Evolutionary conservation across 2,888 invertebrate species (phyloP).

Genomic region (Thera obeliscata): DNA sequence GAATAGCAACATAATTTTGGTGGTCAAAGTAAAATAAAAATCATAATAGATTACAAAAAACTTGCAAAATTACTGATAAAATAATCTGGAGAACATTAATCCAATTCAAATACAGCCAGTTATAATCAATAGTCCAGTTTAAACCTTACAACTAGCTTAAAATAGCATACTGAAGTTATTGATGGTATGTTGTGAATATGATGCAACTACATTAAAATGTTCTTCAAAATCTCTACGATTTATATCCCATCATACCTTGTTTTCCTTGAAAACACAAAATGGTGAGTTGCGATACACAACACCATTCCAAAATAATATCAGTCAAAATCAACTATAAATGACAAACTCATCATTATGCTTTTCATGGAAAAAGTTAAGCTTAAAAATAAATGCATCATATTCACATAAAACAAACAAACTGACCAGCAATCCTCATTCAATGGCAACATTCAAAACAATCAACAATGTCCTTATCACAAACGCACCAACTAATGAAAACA

Average conservation of each 20-base stretch:
- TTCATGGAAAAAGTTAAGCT: conserved; percentile 17
- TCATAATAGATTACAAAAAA: conserved; percentile 1
- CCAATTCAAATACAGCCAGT: conserved; percentile 16
- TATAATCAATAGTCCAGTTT: conserved; percentile 50
- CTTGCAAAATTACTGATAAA: background rate
- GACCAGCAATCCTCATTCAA: conserved; percentile 51
- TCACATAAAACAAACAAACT: conserved; percentile 45
- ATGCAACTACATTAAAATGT: conserved; percentile 45
- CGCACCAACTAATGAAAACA: conserved; percentile 43
- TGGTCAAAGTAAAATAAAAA: conserved; percentile 5
- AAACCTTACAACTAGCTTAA: conserved; percentile 58
- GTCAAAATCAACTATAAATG: conserved; percentile 7
- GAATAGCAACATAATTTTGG: conserved; percentile 7
- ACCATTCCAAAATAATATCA: conserved; percentile 7
- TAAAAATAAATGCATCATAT: conserved; percentile 46
- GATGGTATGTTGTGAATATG: conserved; percentile 49
- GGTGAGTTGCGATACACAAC: conserved; percentile 1
- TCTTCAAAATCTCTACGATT: conserved; percentile 24
- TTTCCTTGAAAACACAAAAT: conserved; percentile 15
- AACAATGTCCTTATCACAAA: conserved; percentile 55
- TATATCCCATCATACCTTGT: background rate
- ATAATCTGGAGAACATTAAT: conserved; percentile 7
- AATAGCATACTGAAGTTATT: conserved; percentile 46
- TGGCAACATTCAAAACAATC: conserved; percentile 59
- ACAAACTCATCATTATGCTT: conserved; percentile 17